phyloP scores from a whole-genome alignment of 2,797 vertebrate species.

The Chelon labrosus region DNA sequence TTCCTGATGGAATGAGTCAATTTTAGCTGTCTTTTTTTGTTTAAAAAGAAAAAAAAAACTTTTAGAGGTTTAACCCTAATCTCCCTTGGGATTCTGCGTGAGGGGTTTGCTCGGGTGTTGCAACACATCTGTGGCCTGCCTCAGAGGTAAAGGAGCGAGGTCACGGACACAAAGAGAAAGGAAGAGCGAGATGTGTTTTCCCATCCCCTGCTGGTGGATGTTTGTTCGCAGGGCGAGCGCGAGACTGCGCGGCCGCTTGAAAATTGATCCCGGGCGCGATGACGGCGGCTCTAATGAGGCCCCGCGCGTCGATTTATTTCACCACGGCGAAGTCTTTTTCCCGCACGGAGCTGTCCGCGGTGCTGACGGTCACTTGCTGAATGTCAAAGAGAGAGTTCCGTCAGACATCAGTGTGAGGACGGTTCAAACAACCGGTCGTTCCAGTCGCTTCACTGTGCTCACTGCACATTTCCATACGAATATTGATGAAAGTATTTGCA shows the following conservation, averaged over 20 bases:
- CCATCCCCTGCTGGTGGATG: conserved; percentile 12
- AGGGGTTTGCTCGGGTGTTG: conserved; percentile 34
- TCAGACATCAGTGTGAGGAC: conserved; percentile 36
- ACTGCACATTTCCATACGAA: conserved; percentile 15
- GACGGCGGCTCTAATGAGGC: conserved; percentile 66
- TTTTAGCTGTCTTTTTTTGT: conserved; percentile 34
- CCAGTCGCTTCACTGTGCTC: conserved; percentile 24
- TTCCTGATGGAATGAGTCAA: conserved; percentile 48
- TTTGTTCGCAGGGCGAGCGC: conserved; percentile 45
- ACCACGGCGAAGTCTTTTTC: conserved; percentile 38
- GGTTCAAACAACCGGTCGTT: conserved; percentile 45
- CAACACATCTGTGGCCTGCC: conserved; percentile 22
- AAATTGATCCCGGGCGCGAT: conserved; percentile 51
- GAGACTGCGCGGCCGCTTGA: conserved; percentile 17
- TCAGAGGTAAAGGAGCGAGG: conserved; percentile 22
- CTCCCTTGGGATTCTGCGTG: conserved; percentile 37
- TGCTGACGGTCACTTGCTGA: conserved; percentile 72
- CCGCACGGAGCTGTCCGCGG: conserved; percentile 64
- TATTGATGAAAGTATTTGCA: conserved; percentile 23
- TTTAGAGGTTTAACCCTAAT: conserved; percentile 57
- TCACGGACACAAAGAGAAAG: conserved; percentile 1
- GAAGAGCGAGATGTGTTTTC: conserved; percentile 24
- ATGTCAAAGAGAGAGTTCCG: conserved; percentile 60
- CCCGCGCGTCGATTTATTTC: conserved; percentile 47
- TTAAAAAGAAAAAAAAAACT: background rate